Evolutionary conservation across 2,888 invertebrate genomes (phyloP).

Genomic region (Abscondita cerata): DNA sequence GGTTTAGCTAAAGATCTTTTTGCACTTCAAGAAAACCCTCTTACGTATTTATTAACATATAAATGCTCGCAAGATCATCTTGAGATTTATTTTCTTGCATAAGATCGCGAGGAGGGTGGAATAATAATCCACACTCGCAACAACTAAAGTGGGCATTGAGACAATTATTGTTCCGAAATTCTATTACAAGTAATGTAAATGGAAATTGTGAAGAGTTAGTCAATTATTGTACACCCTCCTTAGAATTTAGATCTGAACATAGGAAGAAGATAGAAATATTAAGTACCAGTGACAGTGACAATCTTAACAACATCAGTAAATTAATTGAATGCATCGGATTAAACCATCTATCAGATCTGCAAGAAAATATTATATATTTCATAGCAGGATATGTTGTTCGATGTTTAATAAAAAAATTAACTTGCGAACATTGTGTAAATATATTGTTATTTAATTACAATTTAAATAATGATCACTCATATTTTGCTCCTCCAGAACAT

Average conservation of each 20-base stretch:
- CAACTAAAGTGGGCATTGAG: conserved; percentile 25
- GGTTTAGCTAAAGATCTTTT: background rate
- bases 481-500: background rate
- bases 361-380: conserved; percentile 11
- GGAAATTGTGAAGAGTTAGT: background rate
- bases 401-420: conserved; percentile 1
- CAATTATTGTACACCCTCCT: background rate
- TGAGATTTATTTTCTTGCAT: conserved; percentile 18
- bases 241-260: background rate
- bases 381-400: conserved; percentile 1
- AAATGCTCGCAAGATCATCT: conserved; percentile 1
- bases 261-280: too few species aligned
- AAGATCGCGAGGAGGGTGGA: conserved; percentile 17
- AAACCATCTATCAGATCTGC: too few species aligned
- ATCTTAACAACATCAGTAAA: too few species aligned
- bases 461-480: background rate
- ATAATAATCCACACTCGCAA: conserved; percentile 24
- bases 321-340: too few species aligned
- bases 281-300: too few species aligned
- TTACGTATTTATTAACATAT: background rate
- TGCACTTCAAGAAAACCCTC: background rate
- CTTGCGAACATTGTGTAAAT: background rate
- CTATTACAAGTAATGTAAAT: background rate
- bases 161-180: conserved; percentile 27
- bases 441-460: conserved; percentile 2